These are phyloP conservation scores for Dolichomitus sp. DNA, from an alignment of 2,888 invertebrate genomes.

Conservation along the genomic window DNA sequence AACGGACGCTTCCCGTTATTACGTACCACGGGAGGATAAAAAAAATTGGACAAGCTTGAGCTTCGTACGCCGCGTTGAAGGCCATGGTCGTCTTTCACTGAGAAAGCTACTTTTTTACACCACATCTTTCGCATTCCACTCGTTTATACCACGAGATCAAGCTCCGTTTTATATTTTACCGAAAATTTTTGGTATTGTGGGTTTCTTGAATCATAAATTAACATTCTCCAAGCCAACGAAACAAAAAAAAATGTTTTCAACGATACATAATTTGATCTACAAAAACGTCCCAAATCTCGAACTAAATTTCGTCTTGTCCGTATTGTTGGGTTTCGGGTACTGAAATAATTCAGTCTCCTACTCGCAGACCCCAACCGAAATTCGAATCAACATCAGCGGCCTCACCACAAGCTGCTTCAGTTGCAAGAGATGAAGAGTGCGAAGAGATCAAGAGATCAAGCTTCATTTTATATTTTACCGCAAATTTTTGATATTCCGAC, in stretches of 20 bases:
- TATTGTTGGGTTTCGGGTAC: conserved; percentile 61
- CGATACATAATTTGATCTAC: neutral
- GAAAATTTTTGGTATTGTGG: conserved; percentile 18
- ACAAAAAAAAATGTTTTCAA: neutral
- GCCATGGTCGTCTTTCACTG: conserved; percentile 18
- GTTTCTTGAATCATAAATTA: conserved; percentile 21
- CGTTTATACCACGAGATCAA: conserved; percentile 1
- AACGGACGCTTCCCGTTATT: conserved; percentile 51
- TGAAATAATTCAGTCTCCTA: conserved; percentile 60
- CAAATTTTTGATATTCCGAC: conserved; percentile 23
- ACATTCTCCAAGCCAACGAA: neutral
- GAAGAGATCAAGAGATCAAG: conserved; percentile 27
- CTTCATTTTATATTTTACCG: conserved; percentile 41
- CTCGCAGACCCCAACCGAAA: conserved; percentile 35
- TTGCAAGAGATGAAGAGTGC: conserved; percentile 62
- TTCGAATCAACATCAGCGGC: conserved; percentile 29
- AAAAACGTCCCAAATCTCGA: neutral
- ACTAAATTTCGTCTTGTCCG: conserved; percentile 49
- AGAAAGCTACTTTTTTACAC: conserved; percentile 15
- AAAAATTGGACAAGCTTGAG: conserved; percentile 11
- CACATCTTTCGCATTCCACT: conserved; percentile 38
- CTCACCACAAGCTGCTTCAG: conserved; percentile 30
- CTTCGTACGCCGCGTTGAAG: neutral
- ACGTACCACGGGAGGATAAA: conserved; percentile 21
- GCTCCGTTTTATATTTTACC: conserved; percentile 47